Percentiles rank a stretch among this genome's conserved stretches.
Evolutionary conservation across 2,113 vertebrate genomes (phyloP).

Genomic region (Nasalis larvatus): DNA sequence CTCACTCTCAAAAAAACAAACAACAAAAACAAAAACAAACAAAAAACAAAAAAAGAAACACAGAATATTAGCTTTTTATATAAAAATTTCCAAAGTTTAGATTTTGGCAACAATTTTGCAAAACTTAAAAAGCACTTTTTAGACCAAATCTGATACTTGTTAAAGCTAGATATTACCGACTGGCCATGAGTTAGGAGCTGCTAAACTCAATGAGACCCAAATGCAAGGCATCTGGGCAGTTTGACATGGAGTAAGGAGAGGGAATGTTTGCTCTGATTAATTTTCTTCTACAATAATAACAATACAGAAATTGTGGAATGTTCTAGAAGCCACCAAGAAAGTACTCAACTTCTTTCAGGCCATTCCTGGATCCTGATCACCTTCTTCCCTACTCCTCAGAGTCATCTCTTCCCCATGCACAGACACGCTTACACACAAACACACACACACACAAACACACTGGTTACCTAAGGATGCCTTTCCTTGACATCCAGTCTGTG

Average conservation of each 20-base stretch:
- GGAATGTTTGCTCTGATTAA: neutral
- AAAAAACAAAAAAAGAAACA: neutral
- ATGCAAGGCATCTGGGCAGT: neutral
- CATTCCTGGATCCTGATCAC: neutral
- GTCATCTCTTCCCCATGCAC: neutral
- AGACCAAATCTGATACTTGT: neutral
- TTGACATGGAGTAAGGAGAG: neutral
- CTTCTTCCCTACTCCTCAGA: neutral
- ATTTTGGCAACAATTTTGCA: neutral
- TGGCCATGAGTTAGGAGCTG: neutral
- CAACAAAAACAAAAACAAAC: no score
- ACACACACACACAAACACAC: neutral
- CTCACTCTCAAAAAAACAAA: neutral
- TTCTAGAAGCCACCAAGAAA: neutral
- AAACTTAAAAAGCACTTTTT: neutral
- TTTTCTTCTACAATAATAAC: neutral
- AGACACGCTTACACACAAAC: neutral
- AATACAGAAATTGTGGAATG: neutral
- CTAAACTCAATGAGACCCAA: neutral
- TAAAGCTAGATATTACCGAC: neutral
- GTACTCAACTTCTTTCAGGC: neutral
- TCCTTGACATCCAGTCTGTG: neutral
- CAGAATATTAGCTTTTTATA: neutral
- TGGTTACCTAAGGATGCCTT: neutral
- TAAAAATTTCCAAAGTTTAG: neutral